Evolutionary conservation across 2,113 vertebrate genomes (phyloP).

Genomic region (Catharus bicknelli): DNA sequence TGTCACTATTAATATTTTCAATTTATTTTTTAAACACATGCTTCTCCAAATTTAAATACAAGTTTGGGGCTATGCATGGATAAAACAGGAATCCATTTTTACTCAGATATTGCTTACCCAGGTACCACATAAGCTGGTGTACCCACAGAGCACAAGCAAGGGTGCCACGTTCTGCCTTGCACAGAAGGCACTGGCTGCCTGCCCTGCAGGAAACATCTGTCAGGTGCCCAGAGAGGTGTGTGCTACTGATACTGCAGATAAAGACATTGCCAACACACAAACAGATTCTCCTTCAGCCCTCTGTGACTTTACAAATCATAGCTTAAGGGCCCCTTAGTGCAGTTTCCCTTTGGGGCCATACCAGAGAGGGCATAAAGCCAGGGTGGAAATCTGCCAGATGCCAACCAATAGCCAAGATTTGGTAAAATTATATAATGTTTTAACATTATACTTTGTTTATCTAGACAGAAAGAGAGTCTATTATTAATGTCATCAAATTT

Average conservation of each 20-base stretch:
- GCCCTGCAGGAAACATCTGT: not conserved
- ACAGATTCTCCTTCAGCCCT: not conserved
- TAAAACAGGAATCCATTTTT: not conserved
- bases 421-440: not conserved
- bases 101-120: not conserved
- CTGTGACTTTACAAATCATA: not conserved
- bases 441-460: not conserved
- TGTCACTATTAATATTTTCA: conserved; percentile 8
- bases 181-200: not conserved
- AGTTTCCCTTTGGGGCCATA: not conserved
- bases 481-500: not conserved
- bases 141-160: not conserved
- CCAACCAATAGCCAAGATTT: not conserved
- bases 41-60: not conserved
- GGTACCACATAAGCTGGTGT: not conserved
- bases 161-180: not conserved
- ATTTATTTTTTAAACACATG: not conserved
- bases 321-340: not conserved
- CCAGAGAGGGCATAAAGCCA: not conserved
- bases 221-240: not conserved
- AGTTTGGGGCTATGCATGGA: not conserved
- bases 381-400: not conserved
- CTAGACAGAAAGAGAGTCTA: not conserved
- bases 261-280: not conserved
- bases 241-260: not conserved